Conservation (phyloP, 2,113 vertebrate genomes). For the Ornithorhynchus anatinus region DNA sequence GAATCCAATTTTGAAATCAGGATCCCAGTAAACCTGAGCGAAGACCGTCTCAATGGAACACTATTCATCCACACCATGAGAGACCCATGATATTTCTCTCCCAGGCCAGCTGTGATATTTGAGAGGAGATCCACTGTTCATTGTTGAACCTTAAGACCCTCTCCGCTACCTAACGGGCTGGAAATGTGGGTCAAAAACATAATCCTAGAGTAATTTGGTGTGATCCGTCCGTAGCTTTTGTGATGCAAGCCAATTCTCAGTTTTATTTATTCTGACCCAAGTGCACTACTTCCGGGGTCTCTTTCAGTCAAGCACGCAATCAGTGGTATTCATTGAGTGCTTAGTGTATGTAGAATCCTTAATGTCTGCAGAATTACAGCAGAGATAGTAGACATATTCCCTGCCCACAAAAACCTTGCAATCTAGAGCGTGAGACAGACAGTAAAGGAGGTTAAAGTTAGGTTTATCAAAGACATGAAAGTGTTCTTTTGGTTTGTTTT, state of each 20-base stretch:
- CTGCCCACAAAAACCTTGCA: too few relatives aligned
- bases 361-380: too few relatives aligned
- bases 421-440: too few relatives aligned
- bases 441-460: too few relatives aligned
- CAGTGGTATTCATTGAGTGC: too few relatives aligned
- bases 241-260: background rate
- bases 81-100: slow-evolving; percentile 33
- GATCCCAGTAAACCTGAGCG: slow-evolving; percentile 24
- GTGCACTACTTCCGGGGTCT: background rate
- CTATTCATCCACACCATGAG: slow-evolving; percentile 33
- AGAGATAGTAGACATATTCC: too few relatives aligned
- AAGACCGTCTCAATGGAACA: slow-evolving; percentile 52
- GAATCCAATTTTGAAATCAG: slow-evolving; percentile 57
- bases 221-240: background rate
- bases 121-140: slow-evolving; percentile 36
- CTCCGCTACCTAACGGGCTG: background rate
- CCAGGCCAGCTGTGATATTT: slow-evolving; percentile 39
- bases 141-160: slow-evolving; percentile 12
- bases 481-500: too few relatives aligned
- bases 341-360: too few relatives aligned
- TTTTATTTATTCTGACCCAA: background rate
- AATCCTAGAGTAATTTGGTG: background rate
- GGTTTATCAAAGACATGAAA: too few relatives aligned
- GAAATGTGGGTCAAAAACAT: background rate
- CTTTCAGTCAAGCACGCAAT: too few relatives aligned